Base-by-base conservation (phyloP, 2,797 vertebrate species). In the Schizopygopsis pylzovi region DNA sequence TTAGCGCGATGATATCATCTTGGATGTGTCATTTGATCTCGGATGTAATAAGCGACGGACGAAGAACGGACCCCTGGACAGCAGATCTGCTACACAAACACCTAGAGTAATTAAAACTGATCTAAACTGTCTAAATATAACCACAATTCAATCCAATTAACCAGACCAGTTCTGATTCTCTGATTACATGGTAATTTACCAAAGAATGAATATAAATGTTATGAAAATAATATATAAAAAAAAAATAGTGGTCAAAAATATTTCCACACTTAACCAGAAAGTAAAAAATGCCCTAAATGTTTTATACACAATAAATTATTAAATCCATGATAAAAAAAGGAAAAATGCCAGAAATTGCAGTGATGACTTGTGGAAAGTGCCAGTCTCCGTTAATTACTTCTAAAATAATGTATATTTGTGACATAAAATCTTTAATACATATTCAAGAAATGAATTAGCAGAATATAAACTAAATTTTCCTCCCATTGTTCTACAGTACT, bases 1-100 rank as follows among this genome's bases (percentile, higher is more conserved):
- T 33, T 33, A 33, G 33, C 33, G 33, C 2, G 33, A 33, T 33
- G 33, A 33, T 33, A 33, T 33, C 33, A 33, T 33, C 33, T 33
- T 33, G 33, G 33, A 33, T 33, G 33, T 33, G 33, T 33, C 33
- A 33, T 33, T 33, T 33, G 33, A 33, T 33, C 33, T 33, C 2
- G 33, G 33, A 33, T 33, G 33, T 33, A 33, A 33, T 33, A 33
- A 2, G 33, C 33, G 33, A 33, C 2, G 33, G 33, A 33, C 33
- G 33, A 33, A 33, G 33, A 33, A 33, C 33, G 33, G 33, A 33
- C 33, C 33, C 39, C 39, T 39, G 6, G 39, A 47, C 67, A 82
- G 67, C 33, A 79, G 45, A 81, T 76, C 63, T 68, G 22, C 59
- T 85, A n/a, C 15, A 10, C 76, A 85, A 89, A 85, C 70, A 89